These are phyloP conservation scores for Linnaemya vulpina DNA, from an alignment of 2,888 invertebrate genomes.

Conservation along the genomic window DNA sequence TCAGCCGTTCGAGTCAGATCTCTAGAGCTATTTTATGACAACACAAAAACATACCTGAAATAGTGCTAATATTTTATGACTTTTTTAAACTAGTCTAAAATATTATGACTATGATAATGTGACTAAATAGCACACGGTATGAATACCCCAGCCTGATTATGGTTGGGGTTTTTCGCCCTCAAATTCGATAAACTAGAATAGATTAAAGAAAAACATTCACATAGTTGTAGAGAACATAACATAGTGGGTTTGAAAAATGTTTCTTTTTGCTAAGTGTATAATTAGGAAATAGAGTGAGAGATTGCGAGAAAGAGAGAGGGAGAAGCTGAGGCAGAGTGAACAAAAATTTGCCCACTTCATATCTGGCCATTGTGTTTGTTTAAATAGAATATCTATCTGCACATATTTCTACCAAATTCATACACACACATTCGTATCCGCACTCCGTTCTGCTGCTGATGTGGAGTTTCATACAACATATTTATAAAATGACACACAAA, in stretches of 20 bases:
- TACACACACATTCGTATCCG: not conserved
- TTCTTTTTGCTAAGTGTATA: not conserved
- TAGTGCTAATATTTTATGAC: too few relatives aligned
- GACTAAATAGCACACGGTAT: too few relatives aligned
- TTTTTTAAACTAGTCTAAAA: too few relatives aligned
- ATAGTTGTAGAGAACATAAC: not conserved
- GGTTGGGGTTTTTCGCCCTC: too few relatives aligned
- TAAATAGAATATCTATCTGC: slow-evolving; percentile 16
- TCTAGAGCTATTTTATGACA: too few relatives aligned
- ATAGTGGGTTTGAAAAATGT: not conserved
- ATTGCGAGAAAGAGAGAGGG: not conserved
- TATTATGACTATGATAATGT: too few relatives aligned
- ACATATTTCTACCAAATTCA: not conserved
- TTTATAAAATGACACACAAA: slow-evolving; percentile 59
- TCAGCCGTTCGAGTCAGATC: too few relatives aligned
- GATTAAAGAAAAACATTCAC: too few relatives aligned
- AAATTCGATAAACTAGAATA: too few relatives aligned
- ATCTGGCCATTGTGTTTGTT: slow-evolving; percentile 50
- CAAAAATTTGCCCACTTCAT: slow-evolving; percentile 1
- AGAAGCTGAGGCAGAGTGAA: not conserved
- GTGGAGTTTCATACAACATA: slow-evolving; percentile 59
- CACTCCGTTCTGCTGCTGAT: slow-evolving; percentile 28
- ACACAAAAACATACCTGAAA: too few relatives aligned
- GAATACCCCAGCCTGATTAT: too few relatives aligned
- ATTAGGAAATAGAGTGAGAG: not conserved